phyloP scores from a whole-genome alignment of 2,797 vertebrate genomes.

The Pitangus sulphuratus region DNA sequence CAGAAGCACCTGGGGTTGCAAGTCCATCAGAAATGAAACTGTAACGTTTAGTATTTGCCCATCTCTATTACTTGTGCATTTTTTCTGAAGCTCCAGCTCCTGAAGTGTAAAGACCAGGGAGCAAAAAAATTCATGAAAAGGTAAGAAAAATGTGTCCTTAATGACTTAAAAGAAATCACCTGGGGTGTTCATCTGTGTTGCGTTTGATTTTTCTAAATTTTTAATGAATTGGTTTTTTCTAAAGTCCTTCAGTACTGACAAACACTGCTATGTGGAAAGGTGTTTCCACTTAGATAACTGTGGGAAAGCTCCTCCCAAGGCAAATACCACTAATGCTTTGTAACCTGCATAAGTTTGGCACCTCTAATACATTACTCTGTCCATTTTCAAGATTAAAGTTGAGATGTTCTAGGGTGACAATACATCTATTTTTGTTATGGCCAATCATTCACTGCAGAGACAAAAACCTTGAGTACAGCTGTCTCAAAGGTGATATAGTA shows the following conservation, averaged over 20 bases:
- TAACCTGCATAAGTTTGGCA: not conserved
- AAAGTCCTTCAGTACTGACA: not conserved
- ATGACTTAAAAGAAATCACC: not conserved
- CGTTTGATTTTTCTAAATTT: not conserved
- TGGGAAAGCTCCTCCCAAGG: not conserved
- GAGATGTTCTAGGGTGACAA: not conserved
- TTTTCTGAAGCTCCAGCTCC: not conserved
- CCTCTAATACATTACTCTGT: not conserved
- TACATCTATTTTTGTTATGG: not conserved
- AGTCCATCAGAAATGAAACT: not conserved
- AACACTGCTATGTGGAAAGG: not conserved
- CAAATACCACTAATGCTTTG: not conserved
- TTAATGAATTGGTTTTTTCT: not conserved
- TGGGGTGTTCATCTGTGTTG: not conserved
- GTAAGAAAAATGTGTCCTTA: not conserved
- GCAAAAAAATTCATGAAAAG: not conserved
- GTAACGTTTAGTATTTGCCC: not conserved
- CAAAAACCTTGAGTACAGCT: not conserved
- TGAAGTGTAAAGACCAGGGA: not conserved
- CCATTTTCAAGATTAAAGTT: not conserved
- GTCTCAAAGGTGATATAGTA: not conserved
- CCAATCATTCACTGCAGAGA: not conserved
- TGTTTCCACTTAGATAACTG: not conserved
- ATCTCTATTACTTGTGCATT: not conserved
- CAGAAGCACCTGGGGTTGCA: not conserved